A percentile compares a stretch with the other conserved stretches of the same genome.
Conservation (phyloP, 2,797 vertebrate species). For the Phalanger gymnotis region DNA sequence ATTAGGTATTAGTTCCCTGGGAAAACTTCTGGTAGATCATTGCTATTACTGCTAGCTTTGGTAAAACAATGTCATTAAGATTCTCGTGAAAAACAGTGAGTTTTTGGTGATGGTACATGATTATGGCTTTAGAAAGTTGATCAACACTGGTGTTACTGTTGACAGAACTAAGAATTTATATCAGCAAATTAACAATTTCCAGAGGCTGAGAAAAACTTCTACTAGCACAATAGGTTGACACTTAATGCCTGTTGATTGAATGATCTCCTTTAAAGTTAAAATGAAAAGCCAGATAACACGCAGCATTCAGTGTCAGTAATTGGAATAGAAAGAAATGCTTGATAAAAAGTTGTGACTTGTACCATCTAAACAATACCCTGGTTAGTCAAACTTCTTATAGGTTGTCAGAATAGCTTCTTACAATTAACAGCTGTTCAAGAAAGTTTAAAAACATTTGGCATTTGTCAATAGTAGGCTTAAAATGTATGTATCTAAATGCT, state of each 20-base stretch:
- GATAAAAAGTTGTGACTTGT: slow-evolving; percentile 16
- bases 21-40: background rate
- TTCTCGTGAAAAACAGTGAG: background rate
- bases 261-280: background rate
- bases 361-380: background rate
- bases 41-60: background rate
- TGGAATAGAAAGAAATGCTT: background rate
- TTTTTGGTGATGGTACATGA: background rate
- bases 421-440: slow-evolving; percentile 31
- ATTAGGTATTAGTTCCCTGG: background rate
- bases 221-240: background rate
- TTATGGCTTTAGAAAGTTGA: background rate
- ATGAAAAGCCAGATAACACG: background rate
- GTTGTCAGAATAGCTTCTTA: slow-evolving; percentile 6
- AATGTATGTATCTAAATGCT: background rate
- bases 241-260: background rate
- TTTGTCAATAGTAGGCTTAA: background rate
- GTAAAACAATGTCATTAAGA: background rate
- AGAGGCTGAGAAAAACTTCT: background rate
- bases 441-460: slow-evolving; percentile 16
- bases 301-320: background rate
- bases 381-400: slow-evolving; percentile 15
- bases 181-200: background rate
- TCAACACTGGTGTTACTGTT: background rate
- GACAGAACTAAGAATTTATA: background rate